Conservation (phyloP, 1,140 invertebrate genomes). For the Grapholita molesta region DNA sequence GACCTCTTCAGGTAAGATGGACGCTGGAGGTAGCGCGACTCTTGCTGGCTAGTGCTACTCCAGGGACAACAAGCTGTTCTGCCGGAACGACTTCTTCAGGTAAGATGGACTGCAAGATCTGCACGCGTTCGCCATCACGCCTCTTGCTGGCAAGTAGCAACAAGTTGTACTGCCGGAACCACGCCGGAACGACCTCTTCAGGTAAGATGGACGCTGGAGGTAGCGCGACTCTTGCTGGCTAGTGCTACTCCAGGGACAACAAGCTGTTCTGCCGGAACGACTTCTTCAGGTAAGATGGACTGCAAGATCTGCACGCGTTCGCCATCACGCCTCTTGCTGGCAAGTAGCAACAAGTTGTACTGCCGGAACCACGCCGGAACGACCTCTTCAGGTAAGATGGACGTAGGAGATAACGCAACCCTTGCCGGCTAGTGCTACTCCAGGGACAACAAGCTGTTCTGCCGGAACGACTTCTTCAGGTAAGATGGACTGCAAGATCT, state of each 20-base stretch:
- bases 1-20: too few species aligned
- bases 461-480: too few species aligned
- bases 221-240: slow-evolving; percentile 92
- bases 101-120: slow-evolving; percentile 79
- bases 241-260: slow-evolving; percentile 96
- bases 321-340: too few species aligned
- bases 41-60: slow-evolving; percentile 98
- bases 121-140: neutral
- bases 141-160: too few species aligned
- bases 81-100: slow-evolving; percentile 98
- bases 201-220: too few species aligned
- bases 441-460: slow-evolving; percentile 96
- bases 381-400: too few species aligned
- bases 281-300: slow-evolving; percentile 95
- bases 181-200: too few species aligned
- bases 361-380: too few species aligned
- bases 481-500: too few species aligned
- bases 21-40: slow-evolving; percentile 93
- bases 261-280: slow-evolving; percentile 97
- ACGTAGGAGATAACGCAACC: too few species aligned
- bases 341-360: too few species aligned
- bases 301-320: neutral
- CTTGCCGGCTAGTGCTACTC: slow-evolving; percentile 97
- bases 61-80: slow-evolving; percentile 95
- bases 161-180: too few species aligned